Conservation (phyloP, 2,113 vertebrate species). For the Hassar affinis region DNA sequence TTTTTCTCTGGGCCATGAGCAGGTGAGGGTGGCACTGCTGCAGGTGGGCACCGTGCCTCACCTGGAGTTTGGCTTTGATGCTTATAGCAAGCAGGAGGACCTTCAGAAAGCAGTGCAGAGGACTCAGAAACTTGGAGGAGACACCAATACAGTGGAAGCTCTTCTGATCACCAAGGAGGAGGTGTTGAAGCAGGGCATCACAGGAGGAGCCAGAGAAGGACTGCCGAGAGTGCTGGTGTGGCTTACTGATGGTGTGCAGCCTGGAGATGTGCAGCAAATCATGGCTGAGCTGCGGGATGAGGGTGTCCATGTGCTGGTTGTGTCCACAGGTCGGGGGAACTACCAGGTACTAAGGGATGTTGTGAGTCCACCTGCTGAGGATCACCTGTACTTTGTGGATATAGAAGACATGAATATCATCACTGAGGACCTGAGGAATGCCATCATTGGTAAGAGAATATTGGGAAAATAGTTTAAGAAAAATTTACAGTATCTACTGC, state of each 20-base stretch:
- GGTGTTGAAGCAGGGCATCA: slow-evolving; percentile 62
- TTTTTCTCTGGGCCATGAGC: slow-evolving; percentile 79
- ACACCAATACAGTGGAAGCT: slow-evolving; percentile 88
- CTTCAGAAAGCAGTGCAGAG: slow-evolving; percentile 72
- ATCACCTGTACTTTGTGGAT: slow-evolving; percentile 88
- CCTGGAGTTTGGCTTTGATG: slow-evolving; percentile 83
- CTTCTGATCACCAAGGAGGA: slow-evolving; percentile 75
- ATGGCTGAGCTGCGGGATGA: slow-evolving; percentile 80
- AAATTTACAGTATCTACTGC: not conserved
- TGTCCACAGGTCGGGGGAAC: slow-evolving; percentile 87
- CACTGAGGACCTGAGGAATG: slow-evolving; percentile 75
- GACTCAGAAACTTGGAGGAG: slow-evolving; percentile 80
- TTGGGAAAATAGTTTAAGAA: not conserved
- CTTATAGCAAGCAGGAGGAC: slow-evolving; percentile 56
- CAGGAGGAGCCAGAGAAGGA: slow-evolving; percentile 64
- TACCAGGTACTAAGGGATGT: slow-evolving; percentile 80
- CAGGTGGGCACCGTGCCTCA: slow-evolving; percentile 85
- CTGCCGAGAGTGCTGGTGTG: slow-evolving; percentile 91
- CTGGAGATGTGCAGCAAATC: slow-evolving; percentile 79
- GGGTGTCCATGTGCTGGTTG: slow-evolving; percentile 83
- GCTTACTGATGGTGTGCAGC: slow-evolving; percentile 91
- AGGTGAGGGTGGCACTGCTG: slow-evolving; percentile 83
- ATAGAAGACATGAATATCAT: slow-evolving; percentile 90
- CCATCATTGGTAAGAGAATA: slow-evolving; percentile 79
- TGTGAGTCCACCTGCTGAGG: slow-evolving; percentile 76